Base-by-base conservation (phyloP, 2,113 vertebrate genomes). In the Lepus americanus region DNA sequence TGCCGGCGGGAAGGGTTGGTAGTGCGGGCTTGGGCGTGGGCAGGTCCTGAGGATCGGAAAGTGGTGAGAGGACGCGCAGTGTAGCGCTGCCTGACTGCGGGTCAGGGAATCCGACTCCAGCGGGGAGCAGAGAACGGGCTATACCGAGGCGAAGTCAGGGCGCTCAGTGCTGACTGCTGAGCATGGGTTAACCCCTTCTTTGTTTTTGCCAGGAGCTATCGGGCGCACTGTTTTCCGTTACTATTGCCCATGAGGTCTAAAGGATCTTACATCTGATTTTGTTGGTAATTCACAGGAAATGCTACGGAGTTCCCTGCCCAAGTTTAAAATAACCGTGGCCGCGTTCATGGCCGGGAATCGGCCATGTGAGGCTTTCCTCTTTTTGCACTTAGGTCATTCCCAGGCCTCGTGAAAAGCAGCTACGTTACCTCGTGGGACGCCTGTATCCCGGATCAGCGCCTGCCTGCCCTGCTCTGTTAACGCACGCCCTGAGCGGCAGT, bases 271-370 rank as follows among this genome's bases (percentile, higher is more conserved):
- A 39, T 89, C 8, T 6, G 12, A 39, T 85, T 23, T 72, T 63
- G 53, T 53, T 93, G n/a, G 64, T 39, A 89, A 55, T 96, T 74
- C 29, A 66, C 12, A 36, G 55, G 64, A 77, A 82, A 36, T 27
- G 22, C 16, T 74, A 79, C 44, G 44, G 44, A 44, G 22, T 79
- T 53, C 77, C 49, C 31, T 23, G 0, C 91, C 63, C 1, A 55
- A 29, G 89, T 86, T 66, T 92, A 8, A 78, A 72, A 83, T 66
- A 78, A 81, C 49, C 27, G 27, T 66, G 22, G 72, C 33, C 23
- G 33, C 53, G 3, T 8, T 70, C 29, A 33, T 72, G 22, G 31
- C 6, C 69, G 19, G n/a, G 12, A 66, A 23, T 67, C 5, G 25
- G 16, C 81, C 49, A 6, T 11, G n/a, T 55, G 63, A 61, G 8